Percentiles rank a stretch among this genome's conserved stretches.
Evolutionary conservation across 2,888 invertebrate genomes (phyloP).

Genomic region (Pyrgus malvae): DNA sequence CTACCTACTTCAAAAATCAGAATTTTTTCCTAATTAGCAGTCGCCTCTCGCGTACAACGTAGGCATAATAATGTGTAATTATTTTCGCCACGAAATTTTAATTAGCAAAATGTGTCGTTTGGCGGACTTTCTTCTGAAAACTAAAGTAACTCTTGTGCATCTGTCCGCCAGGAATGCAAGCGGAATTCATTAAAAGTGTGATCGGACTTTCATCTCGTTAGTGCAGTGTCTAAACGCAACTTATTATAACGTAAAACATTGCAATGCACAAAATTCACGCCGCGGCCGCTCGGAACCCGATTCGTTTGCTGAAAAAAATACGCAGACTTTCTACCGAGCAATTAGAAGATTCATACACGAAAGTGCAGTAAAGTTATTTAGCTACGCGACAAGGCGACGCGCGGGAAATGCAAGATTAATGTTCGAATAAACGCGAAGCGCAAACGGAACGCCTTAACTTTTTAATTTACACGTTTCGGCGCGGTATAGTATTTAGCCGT

Average conservation of each 20-base stretch:
- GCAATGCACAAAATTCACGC: slow-evolving; percentile 63
- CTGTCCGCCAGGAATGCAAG: slow-evolving; percentile 49
- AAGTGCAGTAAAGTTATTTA: slow-evolving; percentile 56
- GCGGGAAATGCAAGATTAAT: slow-evolving; percentile 45
- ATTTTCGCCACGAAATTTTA: slow-evolving; percentile 42
- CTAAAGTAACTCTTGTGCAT: slow-evolving; percentile 27
- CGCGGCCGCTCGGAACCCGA: slow-evolving; percentile 49
- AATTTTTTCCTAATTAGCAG: slow-evolving; percentile 26
- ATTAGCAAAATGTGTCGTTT: slow-evolving; percentile 36
- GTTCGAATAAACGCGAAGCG: slow-evolving; percentile 32
- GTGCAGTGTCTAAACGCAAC: slow-evolving; percentile 57
- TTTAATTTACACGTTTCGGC: slow-evolving; percentile 39
- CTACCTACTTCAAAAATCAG: slow-evolving; percentile 6
- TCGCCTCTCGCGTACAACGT: slow-evolving; percentile 14
- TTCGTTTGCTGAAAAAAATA: slow-evolving; percentile 59
- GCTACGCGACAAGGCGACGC: slow-evolving; percentile 41
- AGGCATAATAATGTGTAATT: slow-evolving; percentile 33
- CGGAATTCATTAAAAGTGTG: slow-evolving; percentile 63
- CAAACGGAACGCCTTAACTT: slow-evolving; percentile 36
- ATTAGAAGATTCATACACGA: slow-evolving; percentile 79
- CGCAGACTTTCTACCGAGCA: slow-evolving; percentile 69
- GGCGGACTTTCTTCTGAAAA: slow-evolving; percentile 38
- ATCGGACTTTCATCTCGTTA: slow-evolving; percentile 76
- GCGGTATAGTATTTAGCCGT: slow-evolving; percentile 28
- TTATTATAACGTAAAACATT: slow-evolving; percentile 53